These are phyloP conservation scores for Hypsopygia costalis DNA, from an alignment of 2,888 invertebrate species.

Conservation along the genomic window DNA sequence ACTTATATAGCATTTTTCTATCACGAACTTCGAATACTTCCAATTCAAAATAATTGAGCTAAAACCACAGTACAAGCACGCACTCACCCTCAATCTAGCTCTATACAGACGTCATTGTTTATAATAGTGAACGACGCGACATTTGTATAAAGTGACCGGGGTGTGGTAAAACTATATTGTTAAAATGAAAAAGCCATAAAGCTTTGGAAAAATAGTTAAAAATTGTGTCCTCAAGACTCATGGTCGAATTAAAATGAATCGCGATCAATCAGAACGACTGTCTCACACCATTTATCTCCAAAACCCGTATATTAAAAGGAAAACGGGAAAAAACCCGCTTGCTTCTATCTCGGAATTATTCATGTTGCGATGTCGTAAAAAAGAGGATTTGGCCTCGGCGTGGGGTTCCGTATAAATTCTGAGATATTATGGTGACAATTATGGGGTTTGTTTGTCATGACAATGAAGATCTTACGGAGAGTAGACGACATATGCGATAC, in stretches of 20 bases:
- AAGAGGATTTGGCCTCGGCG: neutral
- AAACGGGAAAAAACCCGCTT: conserved; percentile 33
- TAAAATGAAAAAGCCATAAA: too few relatives aligned
- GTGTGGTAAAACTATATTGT: too few relatives aligned
- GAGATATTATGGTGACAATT: neutral
- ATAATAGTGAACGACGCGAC: too few relatives aligned
- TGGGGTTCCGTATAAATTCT: conserved; percentile 2
- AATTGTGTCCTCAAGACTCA: neutral
- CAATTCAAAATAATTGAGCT: too few relatives aligned
- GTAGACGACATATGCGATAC: too few relatives aligned
- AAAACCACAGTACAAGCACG: too few relatives aligned
- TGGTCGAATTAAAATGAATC: conserved; percentile 46
- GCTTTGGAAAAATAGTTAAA: neutral
- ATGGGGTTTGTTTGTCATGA: neutral
- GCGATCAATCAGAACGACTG: conserved; percentile 66
- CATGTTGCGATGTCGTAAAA: conserved; percentile 32
- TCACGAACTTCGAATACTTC: too few relatives aligned
- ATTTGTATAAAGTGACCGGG: too few relatives aligned
- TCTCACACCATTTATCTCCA: conserved; percentile 70
- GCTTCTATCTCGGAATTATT: conserved; percentile 43
- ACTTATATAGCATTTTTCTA: too few relatives aligned
- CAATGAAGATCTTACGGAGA: too few relatives aligned
- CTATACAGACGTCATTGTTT: too few relatives aligned
- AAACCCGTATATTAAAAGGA: conserved; percentile 64
- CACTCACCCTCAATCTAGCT: too few relatives aligned